phyloP scores from a whole-genome alignment of 2,888 invertebrate genomes.

The Lamellibrachia columna region DNA sequence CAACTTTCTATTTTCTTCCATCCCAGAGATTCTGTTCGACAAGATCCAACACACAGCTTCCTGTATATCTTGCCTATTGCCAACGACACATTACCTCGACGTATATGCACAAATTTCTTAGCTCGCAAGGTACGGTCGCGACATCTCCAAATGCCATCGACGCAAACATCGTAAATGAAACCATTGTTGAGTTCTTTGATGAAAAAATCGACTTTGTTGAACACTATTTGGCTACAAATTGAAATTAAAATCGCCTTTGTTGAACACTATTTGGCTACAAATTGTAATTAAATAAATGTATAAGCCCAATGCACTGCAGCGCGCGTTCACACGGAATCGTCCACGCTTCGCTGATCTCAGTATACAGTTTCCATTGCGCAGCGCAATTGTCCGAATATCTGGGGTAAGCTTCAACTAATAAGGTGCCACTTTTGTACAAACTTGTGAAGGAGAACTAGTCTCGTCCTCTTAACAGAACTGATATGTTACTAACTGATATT shows the following conservation, averaged over 20 bases:
- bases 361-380: neutral
- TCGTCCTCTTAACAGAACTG: neutral
- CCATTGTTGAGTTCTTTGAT: neutral
- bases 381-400: conserved; percentile 5
- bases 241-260: neutral
- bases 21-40: neutral
- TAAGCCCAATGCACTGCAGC: neutral
- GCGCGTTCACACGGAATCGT: neutral
- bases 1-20: neutral
- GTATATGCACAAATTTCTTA: neutral
- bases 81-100: neutral
- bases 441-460: neutral
- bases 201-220: too few species aligned
- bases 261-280: neutral
- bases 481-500: neutral
- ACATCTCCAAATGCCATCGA: neutral
- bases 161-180: neutral
- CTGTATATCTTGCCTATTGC: neutral
- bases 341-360: neutral
- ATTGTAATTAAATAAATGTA: neutral
- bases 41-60: neutral
- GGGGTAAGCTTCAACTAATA: neutral
- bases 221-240: neutral
- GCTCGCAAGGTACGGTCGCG: neutral
- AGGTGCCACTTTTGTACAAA: neutral